Conservation (phyloP, 2,888 invertebrate species). For the Incurvaria masculella region DNA sequence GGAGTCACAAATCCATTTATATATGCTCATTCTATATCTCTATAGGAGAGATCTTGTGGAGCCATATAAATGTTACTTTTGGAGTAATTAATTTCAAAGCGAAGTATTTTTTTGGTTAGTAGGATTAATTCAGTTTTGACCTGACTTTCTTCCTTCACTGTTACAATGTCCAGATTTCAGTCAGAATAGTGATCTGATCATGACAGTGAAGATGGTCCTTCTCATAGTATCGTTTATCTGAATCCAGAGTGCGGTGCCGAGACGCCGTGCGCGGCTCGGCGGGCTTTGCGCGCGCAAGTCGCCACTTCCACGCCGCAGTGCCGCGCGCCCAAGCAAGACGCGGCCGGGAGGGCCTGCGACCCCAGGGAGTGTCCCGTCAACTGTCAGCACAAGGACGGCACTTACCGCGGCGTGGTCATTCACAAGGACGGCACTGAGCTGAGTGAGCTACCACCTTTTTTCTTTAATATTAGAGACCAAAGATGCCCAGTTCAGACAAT, state of each 20-base stretch:
- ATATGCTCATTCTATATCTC: too few relatives aligned
- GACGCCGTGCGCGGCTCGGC: constrained; percentile 30
- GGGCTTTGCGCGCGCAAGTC: constrained; percentile 28
- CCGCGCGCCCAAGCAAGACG: not conserved
- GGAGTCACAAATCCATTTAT: too few relatives aligned
- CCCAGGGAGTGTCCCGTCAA: constrained; percentile 15
- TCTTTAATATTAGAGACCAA: too few relatives aligned
- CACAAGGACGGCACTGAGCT: constrained; percentile 48
- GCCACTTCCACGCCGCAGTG: constrained; percentile 41
- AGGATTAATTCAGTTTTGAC: too few relatives aligned
- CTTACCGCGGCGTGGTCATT: constrained; percentile 38
- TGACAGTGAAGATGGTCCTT: not conserved
- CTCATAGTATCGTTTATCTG: not conserved
- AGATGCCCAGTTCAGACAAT: too few relatives aligned
- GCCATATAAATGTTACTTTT: too few relatives aligned
- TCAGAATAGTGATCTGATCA: too few relatives aligned
- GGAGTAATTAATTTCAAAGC: too few relatives aligned
- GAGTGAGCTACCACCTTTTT: constrained; percentile 32
- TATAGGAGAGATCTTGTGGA: too few relatives aligned
- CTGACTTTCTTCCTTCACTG: too few relatives aligned
- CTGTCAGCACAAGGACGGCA: constrained; percentile 31
- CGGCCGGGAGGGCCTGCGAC: constrained; percentile 9
- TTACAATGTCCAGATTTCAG: too few relatives aligned
- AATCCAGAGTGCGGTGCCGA: constrained; percentile 29
- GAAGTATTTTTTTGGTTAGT: too few relatives aligned